Conservation (phyloP, 2,888 invertebrate species). For the Xylota segnis region DNA sequence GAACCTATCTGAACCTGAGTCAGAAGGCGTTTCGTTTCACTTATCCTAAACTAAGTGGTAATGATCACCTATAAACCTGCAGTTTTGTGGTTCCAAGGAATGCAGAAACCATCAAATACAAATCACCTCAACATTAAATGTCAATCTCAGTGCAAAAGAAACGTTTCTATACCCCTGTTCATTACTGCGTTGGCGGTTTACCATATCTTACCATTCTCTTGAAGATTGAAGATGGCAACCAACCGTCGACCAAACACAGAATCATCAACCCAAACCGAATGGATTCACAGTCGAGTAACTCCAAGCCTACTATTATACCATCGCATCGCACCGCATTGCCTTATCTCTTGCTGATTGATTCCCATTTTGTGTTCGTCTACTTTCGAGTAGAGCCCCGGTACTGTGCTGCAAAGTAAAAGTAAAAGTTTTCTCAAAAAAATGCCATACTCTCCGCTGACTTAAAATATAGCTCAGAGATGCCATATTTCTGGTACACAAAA, state of each 20-base stretch:
- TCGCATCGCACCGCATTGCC: constrained; percentile 52
- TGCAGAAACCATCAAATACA: not conserved
- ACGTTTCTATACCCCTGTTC: not conserved
- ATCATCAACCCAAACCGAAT: constrained; percentile 47
- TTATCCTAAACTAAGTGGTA: too few relatives aligned
- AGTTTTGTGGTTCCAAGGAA: too few relatives aligned
- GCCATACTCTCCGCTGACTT: constrained; percentile 37
- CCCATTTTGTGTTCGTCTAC: constrained; percentile 69
- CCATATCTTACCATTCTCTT: constrained; percentile 63
- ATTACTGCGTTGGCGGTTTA: constrained; percentile 47
- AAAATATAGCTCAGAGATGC: constrained; percentile 67
- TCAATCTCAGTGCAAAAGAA: not conserved
- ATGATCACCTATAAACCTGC: too few relatives aligned
- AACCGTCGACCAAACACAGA: not conserved
- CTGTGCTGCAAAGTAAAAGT: constrained; percentile 64
- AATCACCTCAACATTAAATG: not conserved
- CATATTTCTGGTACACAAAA: constrained; percentile 69
- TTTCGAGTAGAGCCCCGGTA: constrained; percentile 44
- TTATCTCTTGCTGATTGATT: constrained; percentile 73
- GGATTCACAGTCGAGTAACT: constrained; percentile 69
- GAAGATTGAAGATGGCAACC: constrained; percentile 49
- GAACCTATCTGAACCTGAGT: too few relatives aligned
- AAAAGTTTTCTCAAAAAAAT: constrained; percentile 56
- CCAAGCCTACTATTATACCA: constrained; percentile 65
- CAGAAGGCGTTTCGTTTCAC: too few relatives aligned